Conservation (phyloP, 2,113 vertebrate species). For the Xiphophorus hellerii region DNA sequence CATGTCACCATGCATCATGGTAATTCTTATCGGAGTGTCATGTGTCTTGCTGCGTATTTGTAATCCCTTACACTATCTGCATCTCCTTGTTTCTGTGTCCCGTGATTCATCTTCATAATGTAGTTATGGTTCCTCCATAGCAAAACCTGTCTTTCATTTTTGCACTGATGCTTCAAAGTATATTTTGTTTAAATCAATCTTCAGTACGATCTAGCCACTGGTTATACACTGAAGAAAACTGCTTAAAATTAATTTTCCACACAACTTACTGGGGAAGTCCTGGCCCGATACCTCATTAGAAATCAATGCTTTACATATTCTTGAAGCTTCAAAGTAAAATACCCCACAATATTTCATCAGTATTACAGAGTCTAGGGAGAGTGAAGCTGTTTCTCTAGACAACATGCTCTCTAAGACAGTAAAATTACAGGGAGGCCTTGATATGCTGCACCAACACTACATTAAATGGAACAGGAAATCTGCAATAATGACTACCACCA, state of each 20-base stretch:
- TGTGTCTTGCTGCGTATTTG: constrained; percentile 43
- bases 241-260: neutral
- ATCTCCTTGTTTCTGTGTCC: constrained; percentile 25
- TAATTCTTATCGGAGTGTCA: constrained; percentile 59
- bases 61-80: constrained; percentile 37
- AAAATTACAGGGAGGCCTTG: no score
- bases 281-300: neutral
- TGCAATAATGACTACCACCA: neutral
- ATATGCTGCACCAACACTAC: neutral
- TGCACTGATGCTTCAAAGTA: constrained; percentile 10
- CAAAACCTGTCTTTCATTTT: constrained; percentile 9
- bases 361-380: neutral
- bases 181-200: neutral
- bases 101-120: constrained; percentile 53
- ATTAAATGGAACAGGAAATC: neutral
- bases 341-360: neutral
- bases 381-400: neutral
- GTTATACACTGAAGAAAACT: neutral
- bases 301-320: neutral
- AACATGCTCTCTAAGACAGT: no score
- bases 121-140: constrained; percentile 45
- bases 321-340: neutral
- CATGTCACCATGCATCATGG: constrained; percentile 42
- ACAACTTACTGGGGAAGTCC: neutral
- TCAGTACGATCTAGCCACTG: neutral